Conservation (phyloP, 2,888 invertebrate genomes). For the Arctia plantaginis region DNA sequence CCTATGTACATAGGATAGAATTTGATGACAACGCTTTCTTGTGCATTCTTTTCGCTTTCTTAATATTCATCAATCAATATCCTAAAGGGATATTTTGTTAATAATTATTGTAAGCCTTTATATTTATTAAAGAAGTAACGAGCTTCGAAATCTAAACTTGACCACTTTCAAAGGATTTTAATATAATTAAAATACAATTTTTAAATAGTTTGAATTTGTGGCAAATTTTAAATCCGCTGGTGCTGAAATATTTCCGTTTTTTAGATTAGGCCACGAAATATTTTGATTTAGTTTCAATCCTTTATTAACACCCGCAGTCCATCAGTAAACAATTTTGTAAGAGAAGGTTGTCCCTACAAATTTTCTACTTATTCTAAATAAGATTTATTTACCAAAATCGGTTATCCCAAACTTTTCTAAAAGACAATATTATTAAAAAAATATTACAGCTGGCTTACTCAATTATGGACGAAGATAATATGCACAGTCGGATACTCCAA, state of each 20-base stretch:
- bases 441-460: not conserved
- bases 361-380: not conserved
- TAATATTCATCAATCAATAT: not conserved
- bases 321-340: not conserved
- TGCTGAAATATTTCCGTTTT: not conserved
- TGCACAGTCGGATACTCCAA: conserved; percentile 42
- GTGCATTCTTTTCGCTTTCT: no score
- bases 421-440: not conserved
- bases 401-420: not conserved
- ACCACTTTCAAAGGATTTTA: no score
- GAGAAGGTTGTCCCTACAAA: not conserved
- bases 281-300: not conserved
- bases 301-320: no score
- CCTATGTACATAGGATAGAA: no score
- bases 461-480: conserved; percentile 26
- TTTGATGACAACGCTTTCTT: no score
- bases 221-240: not conserved
- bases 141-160: not conserved
- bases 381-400: no score
- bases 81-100: not conserved
- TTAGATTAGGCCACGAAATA: not conserved
- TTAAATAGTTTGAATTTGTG: not conserved
- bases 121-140: not conserved
- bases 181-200: not conserved
- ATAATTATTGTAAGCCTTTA: not conserved